Evolutionary conservation across 2,113 vertebrate species (phyloP).

Genomic region (Apodemus speciosus): DNA sequence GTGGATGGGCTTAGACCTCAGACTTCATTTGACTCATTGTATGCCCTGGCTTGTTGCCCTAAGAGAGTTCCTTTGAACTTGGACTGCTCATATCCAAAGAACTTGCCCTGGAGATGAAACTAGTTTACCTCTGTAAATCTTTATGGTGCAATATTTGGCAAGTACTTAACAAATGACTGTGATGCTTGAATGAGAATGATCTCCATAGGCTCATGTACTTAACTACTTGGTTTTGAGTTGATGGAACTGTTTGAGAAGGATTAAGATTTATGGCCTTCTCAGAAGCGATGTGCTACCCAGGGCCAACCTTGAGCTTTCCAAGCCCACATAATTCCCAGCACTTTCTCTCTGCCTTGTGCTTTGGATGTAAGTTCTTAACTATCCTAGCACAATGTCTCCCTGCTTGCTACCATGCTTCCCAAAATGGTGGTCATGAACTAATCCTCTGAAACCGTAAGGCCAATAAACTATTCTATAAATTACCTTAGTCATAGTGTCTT

Average conservation of each 20-base stretch:
- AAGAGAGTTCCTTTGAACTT: not conserved
- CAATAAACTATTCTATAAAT: not conserved
- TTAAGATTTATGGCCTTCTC: not conserved
- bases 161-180: not conserved
- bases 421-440: not conserved
- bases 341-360: not conserved
- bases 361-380: too few species aligned
- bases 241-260: not conserved
- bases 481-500: not conserved
- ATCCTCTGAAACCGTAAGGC: not conserved
- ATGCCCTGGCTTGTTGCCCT: not conserved
- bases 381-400: not conserved
- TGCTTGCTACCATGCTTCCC: not conserved
- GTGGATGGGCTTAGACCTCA: not conserved
- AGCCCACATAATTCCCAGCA: not conserved
- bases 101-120: slow-evolving; percentile 4
- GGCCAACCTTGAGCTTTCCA: not conserved
- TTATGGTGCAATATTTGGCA: not conserved
- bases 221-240: not conserved
- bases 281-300: not conserved
- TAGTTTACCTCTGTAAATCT: not conserved
- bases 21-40: not conserved
- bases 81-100: not conserved
- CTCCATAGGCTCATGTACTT: not conserved
- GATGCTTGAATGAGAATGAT: too few species aligned